Conservation (phyloP, 2,888 invertebrate genomes). For the Megastigmus dorsalis region DNA sequence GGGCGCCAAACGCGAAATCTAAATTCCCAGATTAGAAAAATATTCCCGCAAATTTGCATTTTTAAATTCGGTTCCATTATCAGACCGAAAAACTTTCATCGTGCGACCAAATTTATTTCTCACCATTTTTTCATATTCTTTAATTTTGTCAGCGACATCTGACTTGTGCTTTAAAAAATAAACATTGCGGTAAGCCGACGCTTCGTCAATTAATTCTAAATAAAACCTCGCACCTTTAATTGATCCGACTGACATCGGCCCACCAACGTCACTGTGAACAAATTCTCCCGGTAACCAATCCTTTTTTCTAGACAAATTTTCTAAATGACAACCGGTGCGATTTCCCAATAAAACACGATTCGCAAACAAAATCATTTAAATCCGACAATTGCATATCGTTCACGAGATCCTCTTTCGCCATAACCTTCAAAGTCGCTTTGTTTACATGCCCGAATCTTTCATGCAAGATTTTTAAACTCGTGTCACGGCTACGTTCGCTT, state of each 20-base stretch:
- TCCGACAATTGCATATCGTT: constrained; percentile 32
- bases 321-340: constrained; percentile 53
- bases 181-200: constrained; percentile 46
- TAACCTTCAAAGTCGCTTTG: constrained; percentile 9
- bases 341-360: constrained; percentile 58
- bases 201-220: constrained; percentile 58
- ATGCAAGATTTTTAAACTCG: constrained; percentile 43
- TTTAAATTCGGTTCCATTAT: constrained; percentile 50
- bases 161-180: constrained; percentile 48
- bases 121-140: constrained; percentile 23
- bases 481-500: constrained; percentile 39
- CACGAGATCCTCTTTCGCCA: constrained; percentile 21
- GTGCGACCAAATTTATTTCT: constrained; percentile 21
- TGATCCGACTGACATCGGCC: constrained; percentile 58
- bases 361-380: constrained; percentile 55
- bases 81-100: constrained; percentile 22
- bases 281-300: constrained; percentile 44
- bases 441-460: constrained; percentile 53
- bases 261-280: constrained; percentile 59
- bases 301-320: neutral
- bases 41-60: constrained; percentile 34
- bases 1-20: constrained; percentile 42
- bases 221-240: constrained; percentile 57
- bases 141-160: constrained; percentile 41
- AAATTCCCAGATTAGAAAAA: constrained; percentile 32